Base-by-base conservation (phyloP, 2,113 vertebrate genomes). In the Scolopax mira region DNA sequence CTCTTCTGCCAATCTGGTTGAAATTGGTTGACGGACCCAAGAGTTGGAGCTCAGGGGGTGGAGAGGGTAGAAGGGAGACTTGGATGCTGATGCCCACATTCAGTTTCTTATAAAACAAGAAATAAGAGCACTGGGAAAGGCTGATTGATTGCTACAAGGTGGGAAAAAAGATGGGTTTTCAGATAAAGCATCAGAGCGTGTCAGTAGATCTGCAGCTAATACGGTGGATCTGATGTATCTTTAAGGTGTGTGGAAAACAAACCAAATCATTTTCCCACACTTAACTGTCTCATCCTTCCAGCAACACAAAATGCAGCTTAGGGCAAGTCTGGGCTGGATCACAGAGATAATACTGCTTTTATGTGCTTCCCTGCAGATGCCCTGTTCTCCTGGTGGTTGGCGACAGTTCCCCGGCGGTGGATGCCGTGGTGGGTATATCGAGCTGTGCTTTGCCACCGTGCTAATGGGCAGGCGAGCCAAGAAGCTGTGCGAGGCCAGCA, bases 391-490 rank as follows among this genome's bases (percentile, higher is more conserved):
- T 99, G 93, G 99, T 99, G 86, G 99, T 99, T 11, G 99, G 99
- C 1, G 99, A 99, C 97, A 99, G 91, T 80, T 99, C 99, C 67
- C 99, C 99, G 2, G 99, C 99, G 0, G 99, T 99, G 90, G 99
- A 99, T 33, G 99, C 98, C 3, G 99, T 99, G 98, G 99, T 99
- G 96, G 13, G 99, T 98, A 82, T 60, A 60, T 18, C 0, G 0
- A 81, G 24, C 39, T 3, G 1, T 37, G 58, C 44, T 57, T 9
- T 18, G 19, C 14, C 1, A 4, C n/a, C 7, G 1, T 35, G 4
- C 25, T 31, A 8, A 9, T 2, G 30, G 44, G 35, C 61, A 42
- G 74, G 51, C 0, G 0, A 86, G 61, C 60, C 37, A 39, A 49
- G 55, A 49, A 44, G 46, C 86, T 46, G 30, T 1, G 10, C 0